Conservation (phyloP, 2,888 invertebrate genomes). For the Cheilosia grossa region DNA sequence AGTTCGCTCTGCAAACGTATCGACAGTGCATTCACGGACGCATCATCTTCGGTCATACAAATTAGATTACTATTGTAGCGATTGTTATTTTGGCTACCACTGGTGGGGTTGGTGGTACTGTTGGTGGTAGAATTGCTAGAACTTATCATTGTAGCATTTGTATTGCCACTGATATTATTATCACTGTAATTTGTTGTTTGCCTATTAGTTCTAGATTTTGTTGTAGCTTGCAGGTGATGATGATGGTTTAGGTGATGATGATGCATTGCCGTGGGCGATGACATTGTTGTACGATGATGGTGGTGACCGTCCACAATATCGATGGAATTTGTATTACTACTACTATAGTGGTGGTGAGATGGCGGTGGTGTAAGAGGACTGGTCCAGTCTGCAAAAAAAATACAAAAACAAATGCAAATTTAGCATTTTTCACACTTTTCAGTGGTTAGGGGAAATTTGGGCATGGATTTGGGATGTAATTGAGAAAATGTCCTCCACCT, state of each 20-base stretch:
- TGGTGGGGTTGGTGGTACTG: conserved; percentile 77
- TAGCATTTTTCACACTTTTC: background rate
- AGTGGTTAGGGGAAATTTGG: background rate
- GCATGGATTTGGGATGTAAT: background rate
- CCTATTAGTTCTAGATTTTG: conserved; percentile 75
- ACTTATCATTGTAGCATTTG: conserved; percentile 61
- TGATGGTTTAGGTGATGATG: conserved; percentile 79
- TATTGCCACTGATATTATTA: conserved; percentile 65
- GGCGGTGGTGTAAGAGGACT: conserved; percentile 82
- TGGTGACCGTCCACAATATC: conserved; percentile 79
- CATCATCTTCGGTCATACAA: conserved; percentile 77
- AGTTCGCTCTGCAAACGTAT: conserved; percentile 91
- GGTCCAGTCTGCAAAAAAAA: conserved; percentile 80
- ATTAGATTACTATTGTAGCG: conserved; percentile 73
- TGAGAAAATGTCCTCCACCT: background rate
- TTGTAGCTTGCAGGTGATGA: conserved; percentile 77
- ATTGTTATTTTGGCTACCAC: conserved; percentile 73
- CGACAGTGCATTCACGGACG: conserved; percentile 86
- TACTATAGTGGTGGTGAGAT: conserved; percentile 75
- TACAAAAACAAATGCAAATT: conserved; percentile 23
- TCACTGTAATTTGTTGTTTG: conserved; percentile 73
- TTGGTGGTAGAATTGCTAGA: conserved; percentile 72
- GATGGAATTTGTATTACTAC: conserved; percentile 75
- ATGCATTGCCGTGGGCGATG: conserved; percentile 71
- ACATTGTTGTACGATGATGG: conserved; percentile 76